Evolutionary conservation across 2,888 invertebrate genomes (phyloP), one percentile per base, ranked within the genome.

Genomic region (Microctonus brassicae): DNA sequence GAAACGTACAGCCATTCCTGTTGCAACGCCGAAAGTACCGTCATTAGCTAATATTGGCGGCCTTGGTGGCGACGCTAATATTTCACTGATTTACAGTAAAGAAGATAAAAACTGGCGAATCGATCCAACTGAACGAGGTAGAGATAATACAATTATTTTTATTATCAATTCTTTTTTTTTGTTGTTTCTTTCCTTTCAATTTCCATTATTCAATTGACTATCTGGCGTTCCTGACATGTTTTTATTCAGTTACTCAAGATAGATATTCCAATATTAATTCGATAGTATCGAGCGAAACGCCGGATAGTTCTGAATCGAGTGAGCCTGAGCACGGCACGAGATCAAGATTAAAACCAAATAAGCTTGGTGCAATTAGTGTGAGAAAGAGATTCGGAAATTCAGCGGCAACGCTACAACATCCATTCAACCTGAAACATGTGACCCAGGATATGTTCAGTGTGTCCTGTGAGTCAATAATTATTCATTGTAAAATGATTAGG

Each of bases 11-110:
- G 92, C 93, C 17, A 94, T 96, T 82, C 94, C 96, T 1, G 96
- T 96, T 33, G 94, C 96, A 78, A 95, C 95, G 66, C 96, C 96
- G 0, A 90, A 95, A 75, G 94, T 95, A 68, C 93, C 94, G 6
- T 91, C 93, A 69, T 89, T 94, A 77, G 92, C 92, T 58, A 91
- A 83, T 42, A 82, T 85, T 81, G 80, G 81, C 42, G 83, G 81
- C 47, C n/a, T n/a, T n/a, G 83, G 84, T 52, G 84, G 83, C 5
- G 88, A 87, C 55, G 87, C 85, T 60, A 84, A 84, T 52, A 80
- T 84, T 17, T 82, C 85, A 20, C 76, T 87, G 29, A 88, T 86
- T 79, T 88, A 88, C 74, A 84, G 82, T 67, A 88, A 88, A 73
- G 88, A 88, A 26, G 88, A 88, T 22, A 87, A 87, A 70, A 84